Base-by-base conservation (phyloP, 2,888 invertebrate genomes). In the Phasia obesa region DNA sequence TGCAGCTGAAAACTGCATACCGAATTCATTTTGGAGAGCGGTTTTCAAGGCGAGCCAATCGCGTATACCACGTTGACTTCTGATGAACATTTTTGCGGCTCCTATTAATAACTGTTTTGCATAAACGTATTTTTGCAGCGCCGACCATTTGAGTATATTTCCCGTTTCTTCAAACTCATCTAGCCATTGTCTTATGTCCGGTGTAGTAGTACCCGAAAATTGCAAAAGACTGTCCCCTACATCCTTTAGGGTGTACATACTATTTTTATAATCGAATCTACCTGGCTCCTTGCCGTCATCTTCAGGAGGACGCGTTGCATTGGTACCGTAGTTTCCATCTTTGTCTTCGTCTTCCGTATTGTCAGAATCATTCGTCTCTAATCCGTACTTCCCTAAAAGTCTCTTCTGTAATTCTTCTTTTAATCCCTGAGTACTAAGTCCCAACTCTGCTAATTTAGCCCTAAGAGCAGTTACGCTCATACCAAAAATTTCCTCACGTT, bases 161-260 rank as follows among this genome's bases (percentile, higher is more conserved):
- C 49, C 74, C 67, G 64, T 78, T n/a, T 62, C 62, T 31, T 82
- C 74, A 53, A 78, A 78, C 49, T 62, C 51, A 2, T 3, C 21
- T 13, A 51, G 23, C 23, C 51, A 27, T 23, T 51, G 69, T 42
- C 27, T 74, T 47, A 81, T 23, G 67, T 77, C 77, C 55, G 53
- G 47, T 62, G 49, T 38, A 6, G 57, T 55, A 7, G 69, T 38
- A 2, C 67, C 74, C 15, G 19, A 62, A 44, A 82, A 74, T 7
- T 19, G 42, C 2, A 57, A 17, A 13, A 74, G 31, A 27, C 62
- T 42, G n/a, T 49, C 73, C 11, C 75, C 74, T n/a, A 78, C 53
- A 11, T 81, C 76, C 47, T 55, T 71, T 4, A 81, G 60, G 0
- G 71, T 81, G 53, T 65, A 81, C 38, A 55, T 31, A 47, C 27